Base-by-base conservation (phyloP, 2,888 invertebrate species). In the Pyrochroa serraticornis region DNA sequence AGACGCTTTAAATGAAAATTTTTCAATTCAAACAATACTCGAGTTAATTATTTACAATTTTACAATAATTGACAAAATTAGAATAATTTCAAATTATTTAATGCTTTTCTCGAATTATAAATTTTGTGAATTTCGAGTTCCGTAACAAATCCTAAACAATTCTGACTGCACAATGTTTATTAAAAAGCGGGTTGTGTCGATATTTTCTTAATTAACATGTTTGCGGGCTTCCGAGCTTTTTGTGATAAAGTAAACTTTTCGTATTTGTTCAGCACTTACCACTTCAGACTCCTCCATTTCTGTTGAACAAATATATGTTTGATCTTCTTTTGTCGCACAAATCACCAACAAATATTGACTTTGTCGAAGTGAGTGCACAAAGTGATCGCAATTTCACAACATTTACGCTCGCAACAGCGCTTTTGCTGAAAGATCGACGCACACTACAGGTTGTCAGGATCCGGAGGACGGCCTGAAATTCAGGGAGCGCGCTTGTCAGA, bases 361-460 rank as follows among this genome's bases (percentile, higher is more conserved):
- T n/a, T 30, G 14, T 39, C 7, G 34, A 9, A 13, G 36, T 9
- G 12, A n/a, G 35, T 9, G 32, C 41, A 31, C 22, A 22, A 22
- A 36, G 14, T 36, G 42, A 42, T 13, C 31, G 31, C 14, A 44
- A 31, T 12, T 43, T 50, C 44, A 22, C 14, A 30, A 12, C 12
- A 6, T 7, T 13, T 13, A 38, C 43, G 14, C 35, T 45, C 46
- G 35, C 32, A 6, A 12, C 12, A 12, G 45, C 36, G 51, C 41
- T 52, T 31, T 43, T 35, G 52, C 7, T 35, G 52, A 33, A 12
- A 48, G 58, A 32, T 47, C 39, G 47, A 12, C 52, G 58, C 48
- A 36, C 38, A 58, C 58, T 58, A 52, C 51, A 52, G 52, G 52
- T 52, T 58, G 58, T 44, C 44, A 44, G 33, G 38, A 37, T 13